Conservation (phyloP, 2,113 vertebrate genomes). For the Acanthisitta chloris region DNA sequence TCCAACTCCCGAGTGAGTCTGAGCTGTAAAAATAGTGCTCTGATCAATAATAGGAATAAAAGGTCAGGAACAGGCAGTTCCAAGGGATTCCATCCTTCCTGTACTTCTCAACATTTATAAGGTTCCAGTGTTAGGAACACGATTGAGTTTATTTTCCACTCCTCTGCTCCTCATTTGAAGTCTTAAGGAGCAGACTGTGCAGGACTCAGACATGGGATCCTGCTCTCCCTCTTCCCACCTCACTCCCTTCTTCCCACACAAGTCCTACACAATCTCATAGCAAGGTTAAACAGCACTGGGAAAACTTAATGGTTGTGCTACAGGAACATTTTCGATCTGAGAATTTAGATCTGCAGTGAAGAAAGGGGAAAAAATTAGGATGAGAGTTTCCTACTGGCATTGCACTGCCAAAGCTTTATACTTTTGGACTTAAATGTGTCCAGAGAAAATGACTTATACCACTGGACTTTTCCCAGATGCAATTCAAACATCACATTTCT, state of each 20-base stretch:
- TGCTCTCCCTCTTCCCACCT: not conserved
- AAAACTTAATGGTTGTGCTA: not conserved
- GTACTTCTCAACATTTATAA: not conserved
- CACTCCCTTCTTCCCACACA: not conserved
- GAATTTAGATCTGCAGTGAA: not conserved
- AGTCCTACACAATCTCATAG: rapidly evolving
- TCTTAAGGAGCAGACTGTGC: no score
- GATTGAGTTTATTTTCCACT: not conserved
- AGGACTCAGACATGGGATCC: not conserved
- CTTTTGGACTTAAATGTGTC: not conserved
- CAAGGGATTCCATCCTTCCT: not conserved
- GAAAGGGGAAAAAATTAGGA: not conserved
- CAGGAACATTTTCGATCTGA: not conserved
- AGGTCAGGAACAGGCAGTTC: not conserved
- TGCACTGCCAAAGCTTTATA: not conserved
- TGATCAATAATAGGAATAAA: not conserved
- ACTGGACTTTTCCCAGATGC: not conserved
- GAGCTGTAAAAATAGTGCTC: not conserved
- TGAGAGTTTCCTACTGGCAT: not conserved
- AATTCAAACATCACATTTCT: not conserved
- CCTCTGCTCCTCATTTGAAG: not conserved
- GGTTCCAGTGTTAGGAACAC: not conserved
- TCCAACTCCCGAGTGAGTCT: not conserved
- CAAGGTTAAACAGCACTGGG: not conserved
- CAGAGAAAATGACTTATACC: not conserved